Evolutionary conservation across 2,113 vertebrate species (phyloP).

Genomic region (Phoxinus phoxinus): DNA sequence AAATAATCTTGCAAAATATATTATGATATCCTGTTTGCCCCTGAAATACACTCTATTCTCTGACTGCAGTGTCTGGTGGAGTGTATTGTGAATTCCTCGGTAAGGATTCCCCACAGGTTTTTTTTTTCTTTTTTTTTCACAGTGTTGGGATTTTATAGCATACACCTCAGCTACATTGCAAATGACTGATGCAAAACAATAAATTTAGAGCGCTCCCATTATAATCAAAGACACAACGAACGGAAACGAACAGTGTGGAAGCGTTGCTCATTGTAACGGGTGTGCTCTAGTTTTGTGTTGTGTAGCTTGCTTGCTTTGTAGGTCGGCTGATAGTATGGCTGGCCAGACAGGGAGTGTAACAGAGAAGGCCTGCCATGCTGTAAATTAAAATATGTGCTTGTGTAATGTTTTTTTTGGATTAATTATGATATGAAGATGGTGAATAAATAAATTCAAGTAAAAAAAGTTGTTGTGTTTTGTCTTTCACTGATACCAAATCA

Average conservation of each 20-base stretch:
- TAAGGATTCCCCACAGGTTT: not conserved
- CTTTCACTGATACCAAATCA: not conserved
- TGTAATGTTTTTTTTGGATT: slow-evolving; percentile 27
- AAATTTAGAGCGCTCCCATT: not conserved
- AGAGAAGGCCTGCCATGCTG: slow-evolving; percentile 13
- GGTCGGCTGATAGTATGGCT: not conserved
- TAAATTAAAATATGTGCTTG: slow-evolving; percentile 38
- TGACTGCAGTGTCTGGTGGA: not conserved
- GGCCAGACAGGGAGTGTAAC: not conserved
- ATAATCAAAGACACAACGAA: not conserved
- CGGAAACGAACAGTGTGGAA: not conserved
- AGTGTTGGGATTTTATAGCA: not conserved
- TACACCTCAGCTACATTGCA: slow-evolving; percentile 1
- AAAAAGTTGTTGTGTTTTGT: not conserved
- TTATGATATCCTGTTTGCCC: not conserved
- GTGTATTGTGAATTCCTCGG: not conserved
- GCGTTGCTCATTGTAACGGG: not conserved
- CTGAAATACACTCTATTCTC: not conserved
- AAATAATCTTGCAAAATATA: not conserved
- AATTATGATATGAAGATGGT: slow-evolving; percentile 34
- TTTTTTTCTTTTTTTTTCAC: not conserved
- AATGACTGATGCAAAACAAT: not conserved
- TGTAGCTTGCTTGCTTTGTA: not conserved
- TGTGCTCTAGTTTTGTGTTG: not conserved
- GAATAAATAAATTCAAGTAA: slow-evolving; percentile 45